These are phyloP conservation scores for Litocranius walleri DNA, from an alignment of 2,113 vertebrate species.

Conservation along the genomic window DNA sequence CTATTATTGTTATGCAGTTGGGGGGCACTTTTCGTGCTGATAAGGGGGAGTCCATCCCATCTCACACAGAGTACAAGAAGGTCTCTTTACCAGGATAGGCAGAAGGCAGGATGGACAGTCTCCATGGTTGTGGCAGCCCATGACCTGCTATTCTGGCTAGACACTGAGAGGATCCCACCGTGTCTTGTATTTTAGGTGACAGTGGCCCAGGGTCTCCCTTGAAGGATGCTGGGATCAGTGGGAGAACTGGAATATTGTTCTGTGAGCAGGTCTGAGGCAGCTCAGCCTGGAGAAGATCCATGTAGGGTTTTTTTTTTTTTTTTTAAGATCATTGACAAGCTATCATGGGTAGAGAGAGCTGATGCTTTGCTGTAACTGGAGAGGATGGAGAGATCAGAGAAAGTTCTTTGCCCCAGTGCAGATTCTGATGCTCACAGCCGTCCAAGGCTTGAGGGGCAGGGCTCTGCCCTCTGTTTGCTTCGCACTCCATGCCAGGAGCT, in stretches of 20 bases:
- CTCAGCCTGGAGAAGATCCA: background rate
- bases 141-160: background rate
- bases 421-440: fast-evolving
- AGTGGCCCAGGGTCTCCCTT: background rate
- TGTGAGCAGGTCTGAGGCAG: background rate
- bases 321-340: background rate
- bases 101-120: background rate
- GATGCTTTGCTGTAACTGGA: background rate
- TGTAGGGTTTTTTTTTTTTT: background rate
- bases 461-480: background rate
- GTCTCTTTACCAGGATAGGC: background rate
- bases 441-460: background rate
- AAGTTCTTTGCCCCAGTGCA: fast-evolving
- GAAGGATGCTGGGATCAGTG: background rate
- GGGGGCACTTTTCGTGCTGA: background rate
- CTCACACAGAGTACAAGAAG: background rate
- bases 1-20: background rate
- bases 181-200: background rate
- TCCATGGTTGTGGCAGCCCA: background rate
- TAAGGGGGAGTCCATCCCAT: background rate
- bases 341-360: background rate
- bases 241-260: background rate
- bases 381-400: background rate
- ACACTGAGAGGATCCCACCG: background rate
- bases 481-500: background rate